phyloP scores from a whole-genome alignment of 2,888 invertebrate species.

The Isoperla grammatica region DNA sequence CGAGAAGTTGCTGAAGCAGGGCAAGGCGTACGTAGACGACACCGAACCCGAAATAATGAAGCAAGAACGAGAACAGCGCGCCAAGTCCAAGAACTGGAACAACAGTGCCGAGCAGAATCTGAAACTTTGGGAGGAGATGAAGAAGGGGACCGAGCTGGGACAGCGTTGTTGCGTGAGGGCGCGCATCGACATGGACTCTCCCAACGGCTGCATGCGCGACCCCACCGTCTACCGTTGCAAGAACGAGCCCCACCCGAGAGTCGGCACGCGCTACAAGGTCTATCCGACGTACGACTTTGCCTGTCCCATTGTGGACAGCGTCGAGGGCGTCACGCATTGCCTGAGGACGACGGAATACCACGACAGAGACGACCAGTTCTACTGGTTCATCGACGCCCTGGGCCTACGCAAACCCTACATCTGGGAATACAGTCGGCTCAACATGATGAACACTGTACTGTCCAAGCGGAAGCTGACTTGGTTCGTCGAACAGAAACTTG shows the following conservation, averaged over 20 bases:
- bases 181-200: slow-evolving; percentile 94
- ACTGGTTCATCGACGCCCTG: slow-evolving; percentile 90
- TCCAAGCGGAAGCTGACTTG: slow-evolving; percentile 97
- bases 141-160: slow-evolving; percentile 70
- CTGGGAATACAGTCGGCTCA: slow-evolving; percentile 94
- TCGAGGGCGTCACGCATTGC: slow-evolving; percentile 97
- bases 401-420: slow-evolving; percentile 85
- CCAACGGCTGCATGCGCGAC: slow-evolving; percentile 95
- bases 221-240: slow-evolving; percentile 99
- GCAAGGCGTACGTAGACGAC: slow-evolving; percentile 95
- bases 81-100: slow-evolving; percentile 76
- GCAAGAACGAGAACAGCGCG: slow-evolving; percentile 81
- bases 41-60: slow-evolving; percentile 95
- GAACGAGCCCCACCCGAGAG: slow-evolving; percentile 87
- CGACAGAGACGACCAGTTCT: slow-evolving; percentile 96
- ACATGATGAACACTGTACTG: slow-evolving; percentile 97
- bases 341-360: slow-evolving; percentile 98
- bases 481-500: slow-evolving; percentile 91
- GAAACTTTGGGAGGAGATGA: slow-evolving; percentile 92
- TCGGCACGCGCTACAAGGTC: slow-evolving; percentile 92
- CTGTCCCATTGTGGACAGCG: slow-evolving; percentile 96
- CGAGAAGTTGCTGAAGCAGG: slow-evolving; percentile 76
- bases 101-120: slow-evolving; percentile 81
- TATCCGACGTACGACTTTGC: slow-evolving; percentile 99
- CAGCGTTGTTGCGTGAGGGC: slow-evolving; percentile 91